Evolutionary conservation across 1,140 invertebrate genomes (phyloP), one percentile per base, ranked within the genome.

Genomic region (Halictus rubicundus): DNA sequence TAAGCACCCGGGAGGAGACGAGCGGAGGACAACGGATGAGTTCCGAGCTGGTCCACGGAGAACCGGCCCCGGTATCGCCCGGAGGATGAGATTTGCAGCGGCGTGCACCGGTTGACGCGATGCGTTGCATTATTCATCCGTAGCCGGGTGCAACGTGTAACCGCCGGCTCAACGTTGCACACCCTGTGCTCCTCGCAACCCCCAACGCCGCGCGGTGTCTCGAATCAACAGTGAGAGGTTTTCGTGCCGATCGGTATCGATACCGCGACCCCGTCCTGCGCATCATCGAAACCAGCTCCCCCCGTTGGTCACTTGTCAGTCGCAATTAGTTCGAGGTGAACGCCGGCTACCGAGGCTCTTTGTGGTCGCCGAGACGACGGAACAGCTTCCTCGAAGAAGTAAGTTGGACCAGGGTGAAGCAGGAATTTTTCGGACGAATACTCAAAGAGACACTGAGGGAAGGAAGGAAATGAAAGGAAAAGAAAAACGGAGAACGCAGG

Each of bases 121-220:
- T 89, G 88, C 87, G 88, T 90, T 92, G 91, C 89, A 92, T 92
- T 92, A 92, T 92, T 91, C 91, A 91, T 91, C 90, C 88, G 86
- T 83, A 76, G 71, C 69, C 81, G 7, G 7, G 14, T 73, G 89
- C 82, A 87, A 89, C 84, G 84, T 81, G 85, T 88, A 87, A 87
- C 86, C 86, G 69, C 78, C 78, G 75, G 84, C 85, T 86, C 84
- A 77, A 80, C 78, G 77, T 81, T 84, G 69, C 84, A 84, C 82
- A 68, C 63, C 37, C 59, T n/a, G n/a, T n/a, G 57, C 68, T 46
- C 14, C 14, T 63, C 39, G 16, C 75, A 21, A 21, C 8, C 54
- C n/a, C n/a, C 21, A 12, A 12, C 8, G 32, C 25, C 49, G 23
- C 65, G 37, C 32, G 71, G n/a, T 69, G 42, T 74, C 59, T 63